Conservation (phyloP, 2,888 invertebrate species). For the Agriopis aurantiaria region DNA sequence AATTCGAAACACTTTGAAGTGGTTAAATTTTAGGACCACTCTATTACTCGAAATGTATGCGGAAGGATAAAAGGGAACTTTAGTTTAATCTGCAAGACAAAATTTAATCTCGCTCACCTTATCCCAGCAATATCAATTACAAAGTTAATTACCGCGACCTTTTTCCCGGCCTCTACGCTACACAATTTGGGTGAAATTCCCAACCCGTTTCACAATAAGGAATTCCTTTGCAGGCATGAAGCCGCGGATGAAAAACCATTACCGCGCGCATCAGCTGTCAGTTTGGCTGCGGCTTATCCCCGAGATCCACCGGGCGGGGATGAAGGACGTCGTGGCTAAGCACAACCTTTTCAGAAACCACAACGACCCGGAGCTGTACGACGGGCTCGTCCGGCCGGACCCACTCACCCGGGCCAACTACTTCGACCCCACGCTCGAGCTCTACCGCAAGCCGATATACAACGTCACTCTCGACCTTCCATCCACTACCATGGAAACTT, state of each 20-base stretch:
- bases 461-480: conserved; percentile 84
- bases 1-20: conserved; percentile 10
- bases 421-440: conserved; percentile 87
- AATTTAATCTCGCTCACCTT: conserved; percentile 55
- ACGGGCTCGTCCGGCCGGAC: conserved; percentile 94
- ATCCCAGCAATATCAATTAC: conserved; percentile 58
- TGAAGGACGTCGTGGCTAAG: conserved; percentile 95
- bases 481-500: conserved; percentile 87
- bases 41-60: conserved; percentile 29
- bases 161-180: conserved; percentile 49
- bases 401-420: conserved; percentile 90
- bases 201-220: conserved; percentile 61
- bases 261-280: conserved; percentile 97
- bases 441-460: conserved; percentile 87
- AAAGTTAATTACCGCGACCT: conserved; percentile 64
- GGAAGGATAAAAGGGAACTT: conserved; percentile 32
- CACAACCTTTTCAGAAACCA: conserved; percentile 97
- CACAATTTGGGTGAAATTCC: conserved; percentile 52
- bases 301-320: conserved; percentile 94
- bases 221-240: conserved; percentile 92
- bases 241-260: conserved; percentile 97
- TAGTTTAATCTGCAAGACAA: conserved; percentile 49
- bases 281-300: conserved; percentile 98
- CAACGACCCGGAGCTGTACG: conserved; percentile 95
- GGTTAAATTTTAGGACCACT: conserved; percentile 24